A percentile compares a stretch with the other conserved stretches of the same genome.
These are phyloP conservation scores for Mesopsocus fuscifrons DNA, from an alignment of 2,888 invertebrate genomes.

Conservation along the genomic window DNA sequence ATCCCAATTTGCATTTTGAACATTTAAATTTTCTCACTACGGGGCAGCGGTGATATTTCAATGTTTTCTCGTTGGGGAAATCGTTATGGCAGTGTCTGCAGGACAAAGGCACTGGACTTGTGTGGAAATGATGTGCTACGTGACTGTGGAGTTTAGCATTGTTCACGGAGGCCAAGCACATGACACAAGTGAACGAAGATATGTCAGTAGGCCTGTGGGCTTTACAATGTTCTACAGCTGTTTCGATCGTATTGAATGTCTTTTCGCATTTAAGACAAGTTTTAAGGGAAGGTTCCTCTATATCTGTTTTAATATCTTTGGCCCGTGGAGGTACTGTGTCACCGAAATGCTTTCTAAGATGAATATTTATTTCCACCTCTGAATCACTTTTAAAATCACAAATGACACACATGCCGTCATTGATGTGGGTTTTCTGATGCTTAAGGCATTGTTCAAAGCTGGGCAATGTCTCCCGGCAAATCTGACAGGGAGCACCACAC, in stretches of 20 bases:
- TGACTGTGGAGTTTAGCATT: neutral
- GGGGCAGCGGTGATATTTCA: slow-evolving; percentile 4
- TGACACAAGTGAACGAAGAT: neutral
- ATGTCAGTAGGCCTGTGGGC: slow-evolving; percentile 3
- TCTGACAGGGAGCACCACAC: neutral
- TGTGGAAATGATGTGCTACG: slow-evolving; percentile 1
- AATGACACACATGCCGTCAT: neutral
- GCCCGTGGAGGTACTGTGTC: neutral
- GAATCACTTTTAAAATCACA: neutral
- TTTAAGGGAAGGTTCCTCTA: neutral
- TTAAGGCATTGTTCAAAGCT: neutral
- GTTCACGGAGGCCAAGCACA: neutral
- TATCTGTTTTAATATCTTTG: neutral
- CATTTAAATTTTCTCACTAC: slow-evolving; percentile 4
- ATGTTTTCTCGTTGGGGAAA: slow-evolving; percentile 1
- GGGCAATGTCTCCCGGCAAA: neutral
- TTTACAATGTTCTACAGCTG: slow-evolving; percentile 4
- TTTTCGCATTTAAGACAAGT: slow-evolving; percentile 4
- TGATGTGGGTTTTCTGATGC: neutral
- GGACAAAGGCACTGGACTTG: neutral
- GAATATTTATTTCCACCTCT: neutral
- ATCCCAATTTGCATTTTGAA: slow-evolving; percentile 3
- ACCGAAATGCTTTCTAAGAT: neutral
- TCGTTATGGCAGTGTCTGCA: neutral
- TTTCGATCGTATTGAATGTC: neutral